Evolutionary conservation across 2,797 vertebrate genomes (phyloP).

Genomic region (Myotis findleyi): DNA sequence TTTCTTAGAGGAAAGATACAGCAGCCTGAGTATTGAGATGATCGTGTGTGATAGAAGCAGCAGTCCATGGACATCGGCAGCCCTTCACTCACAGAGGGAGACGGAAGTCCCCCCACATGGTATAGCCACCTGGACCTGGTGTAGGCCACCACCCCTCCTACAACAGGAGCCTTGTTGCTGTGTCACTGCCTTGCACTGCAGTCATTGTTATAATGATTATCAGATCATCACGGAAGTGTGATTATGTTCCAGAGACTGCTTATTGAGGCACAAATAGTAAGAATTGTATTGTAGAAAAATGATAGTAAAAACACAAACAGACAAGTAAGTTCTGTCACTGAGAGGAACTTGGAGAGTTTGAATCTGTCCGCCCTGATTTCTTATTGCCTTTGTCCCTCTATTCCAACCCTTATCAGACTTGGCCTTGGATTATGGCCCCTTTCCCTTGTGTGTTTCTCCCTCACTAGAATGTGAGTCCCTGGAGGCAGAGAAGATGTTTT

Average conservation of each 20-base stretch:
- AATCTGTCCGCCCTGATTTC: background rate
- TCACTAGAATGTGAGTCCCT: slow-evolving; percentile 36
- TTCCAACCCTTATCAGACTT: background rate
- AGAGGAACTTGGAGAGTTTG: background rate
- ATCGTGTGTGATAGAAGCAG: background rate
- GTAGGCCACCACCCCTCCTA: background rate
- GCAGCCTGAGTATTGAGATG: accelerated
- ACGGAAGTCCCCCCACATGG: accelerated
- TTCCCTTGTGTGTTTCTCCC: background rate
- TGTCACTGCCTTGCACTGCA: background rate
- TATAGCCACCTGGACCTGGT: accelerated
- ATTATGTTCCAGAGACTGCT: background rate
- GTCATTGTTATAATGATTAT: background rate
- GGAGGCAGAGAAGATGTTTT: slow-evolving; percentile 68
- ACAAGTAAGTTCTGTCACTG: background rate
- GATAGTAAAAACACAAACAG: background rate
- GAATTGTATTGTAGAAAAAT: background rate
- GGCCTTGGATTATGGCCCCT: slow-evolving; percentile 32
- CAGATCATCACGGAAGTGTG: background rate
- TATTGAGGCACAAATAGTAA: background rate
- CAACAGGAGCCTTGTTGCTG: accelerated
- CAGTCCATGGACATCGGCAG: accelerated
- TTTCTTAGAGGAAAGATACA: background rate
- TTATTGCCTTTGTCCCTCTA: background rate
- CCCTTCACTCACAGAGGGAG: background rate